A percentile compares a stretch with the other conserved stretches of the same genome.
These are phyloP conservation scores for Lanius collurio DNA, from an alignment of 2,113 vertebrate species.

Conservation along the genomic window DNA sequence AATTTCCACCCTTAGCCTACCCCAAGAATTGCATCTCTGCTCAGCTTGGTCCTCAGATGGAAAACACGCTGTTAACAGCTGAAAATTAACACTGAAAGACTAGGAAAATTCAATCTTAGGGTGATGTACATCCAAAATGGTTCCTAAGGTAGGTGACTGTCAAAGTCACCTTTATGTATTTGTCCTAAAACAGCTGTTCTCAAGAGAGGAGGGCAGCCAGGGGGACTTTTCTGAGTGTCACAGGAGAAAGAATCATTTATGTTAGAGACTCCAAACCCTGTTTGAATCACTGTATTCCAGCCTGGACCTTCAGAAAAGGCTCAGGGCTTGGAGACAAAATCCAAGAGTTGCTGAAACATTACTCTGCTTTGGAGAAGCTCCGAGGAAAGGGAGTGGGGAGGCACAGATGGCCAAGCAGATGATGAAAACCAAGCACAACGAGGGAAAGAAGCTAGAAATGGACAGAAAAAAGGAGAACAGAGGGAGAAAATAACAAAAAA, in stretches of 20 bases:
- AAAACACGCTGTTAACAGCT: neutral
- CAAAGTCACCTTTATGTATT: neutral
- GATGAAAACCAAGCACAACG: neutral
- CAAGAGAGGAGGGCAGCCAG: neutral
- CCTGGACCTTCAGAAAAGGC: neutral
- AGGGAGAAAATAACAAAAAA: rapidly evolving
- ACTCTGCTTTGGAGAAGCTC: neutral
- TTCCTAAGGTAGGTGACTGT: neutral
- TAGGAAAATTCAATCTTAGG: neutral
- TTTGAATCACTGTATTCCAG: neutral
- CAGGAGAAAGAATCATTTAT: neutral
- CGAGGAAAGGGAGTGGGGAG: neutral
- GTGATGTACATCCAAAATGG: neutral
- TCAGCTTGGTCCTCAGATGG: neutral
- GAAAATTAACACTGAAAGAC: neutral
- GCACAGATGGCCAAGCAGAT: slow-evolving; percentile 31
- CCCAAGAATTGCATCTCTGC: neutral
- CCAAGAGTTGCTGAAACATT: neutral
- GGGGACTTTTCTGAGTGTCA: neutral
- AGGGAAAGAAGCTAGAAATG: neutral
- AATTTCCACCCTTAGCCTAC: neutral
- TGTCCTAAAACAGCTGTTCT: neutral
- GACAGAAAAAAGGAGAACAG: neutral
- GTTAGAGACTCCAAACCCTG: neutral
- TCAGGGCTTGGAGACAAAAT: neutral